Evolutionary conservation across 2,888 invertebrate genomes (phyloP).

Genomic region (Hypolimnas misippus): DNA sequence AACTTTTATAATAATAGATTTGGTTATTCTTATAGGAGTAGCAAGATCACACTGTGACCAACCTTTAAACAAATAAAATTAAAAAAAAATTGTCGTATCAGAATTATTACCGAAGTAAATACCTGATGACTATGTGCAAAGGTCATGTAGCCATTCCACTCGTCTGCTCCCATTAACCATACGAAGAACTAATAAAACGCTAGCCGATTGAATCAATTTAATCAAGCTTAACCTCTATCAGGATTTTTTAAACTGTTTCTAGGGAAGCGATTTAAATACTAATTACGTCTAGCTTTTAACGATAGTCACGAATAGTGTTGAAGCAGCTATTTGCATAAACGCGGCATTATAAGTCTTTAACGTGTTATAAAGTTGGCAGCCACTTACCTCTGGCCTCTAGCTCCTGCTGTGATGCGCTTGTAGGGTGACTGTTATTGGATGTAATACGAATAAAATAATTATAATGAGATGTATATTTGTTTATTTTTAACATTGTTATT

Average conservation of each 20-base stretch:
- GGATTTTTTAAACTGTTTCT: conserved; percentile 22
- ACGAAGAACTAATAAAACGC: not conserved
- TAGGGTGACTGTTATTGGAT: conserved; percentile 13
- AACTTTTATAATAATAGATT: too few relatives aligned
- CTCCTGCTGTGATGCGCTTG: conserved; percentile 26
- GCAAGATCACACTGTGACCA: too few relatives aligned
- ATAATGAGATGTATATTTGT: not conserved
- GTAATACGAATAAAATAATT: conserved; percentile 6
- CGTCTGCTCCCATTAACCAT: not conserved
- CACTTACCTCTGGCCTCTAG: conserved; percentile 34
- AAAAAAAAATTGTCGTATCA: too few relatives aligned
- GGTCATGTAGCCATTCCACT: not conserved
- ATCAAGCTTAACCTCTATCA: conserved; percentile 15
- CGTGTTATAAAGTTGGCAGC: conserved; percentile 38
- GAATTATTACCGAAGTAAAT: too few relatives aligned
- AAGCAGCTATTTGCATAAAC: conserved; percentile 28
- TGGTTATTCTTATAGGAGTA: too few relatives aligned
- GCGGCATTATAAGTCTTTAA: conserved; percentile 31
- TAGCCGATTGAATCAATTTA: conserved; percentile 7
- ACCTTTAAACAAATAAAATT: too few relatives aligned
- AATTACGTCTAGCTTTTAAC: conserved; percentile 39
- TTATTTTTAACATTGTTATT: not conserved
- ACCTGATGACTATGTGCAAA: not conserved
- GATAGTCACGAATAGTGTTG: conserved; percentile 39
- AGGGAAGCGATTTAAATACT: conserved; percentile 37